Base-by-base conservation (phyloP, 1,140 invertebrate genomes). In the Brachionus sp. region DNA sequence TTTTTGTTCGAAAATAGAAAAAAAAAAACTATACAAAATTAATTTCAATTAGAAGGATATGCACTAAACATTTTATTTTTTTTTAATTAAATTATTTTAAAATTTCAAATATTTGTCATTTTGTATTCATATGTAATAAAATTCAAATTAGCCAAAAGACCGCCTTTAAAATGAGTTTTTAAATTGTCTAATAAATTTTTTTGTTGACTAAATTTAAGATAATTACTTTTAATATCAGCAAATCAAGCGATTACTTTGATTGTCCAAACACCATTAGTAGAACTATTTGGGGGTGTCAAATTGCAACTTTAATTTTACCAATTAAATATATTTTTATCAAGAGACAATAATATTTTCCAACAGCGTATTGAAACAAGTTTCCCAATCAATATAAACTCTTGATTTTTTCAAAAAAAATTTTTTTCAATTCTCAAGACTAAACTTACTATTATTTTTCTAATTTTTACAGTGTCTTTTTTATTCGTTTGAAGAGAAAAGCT, bases 151-250 rank as follows among this genome's bases (percentile, higher is more conserved):
- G 50, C 50, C 7, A 57, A n/a, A 57, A 57, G 19, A 57, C 50
- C 16, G 19, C 19, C 7, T 57, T 57, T 16, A 3, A 57, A 57
- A 57, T 57, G 5, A 19, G 50, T 57, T 57, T 57, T 57, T 57
- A 57, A 57, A 57, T 57, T 57, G 50, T 57, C 50, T 57, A 57
- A 57, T 57, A 25, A 57, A 57, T 57, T 57, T 57, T 19, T 57
- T 57, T 42, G 16, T 57, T 57, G 50, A 57, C 50, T 57, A 57
- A 57, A 57, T 57, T 57, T 57, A 19, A 57, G 50, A 57, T 57
- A 57, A 57, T 57, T 57, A 57, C 16, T 57, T 19, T 19, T 23
- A 57, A 57, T 57, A 57, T 57, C n/a, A 57, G 50, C 50, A 57
- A 57, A 57, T 57, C 50, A 57, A 57, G 50, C 50, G 50, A 57